A percentile compares a stretch with the other conserved stretches of the same genome.
Conservation (phyloP, 1,140 invertebrate genomes). For the Notospermus geniculatus region DNA sequence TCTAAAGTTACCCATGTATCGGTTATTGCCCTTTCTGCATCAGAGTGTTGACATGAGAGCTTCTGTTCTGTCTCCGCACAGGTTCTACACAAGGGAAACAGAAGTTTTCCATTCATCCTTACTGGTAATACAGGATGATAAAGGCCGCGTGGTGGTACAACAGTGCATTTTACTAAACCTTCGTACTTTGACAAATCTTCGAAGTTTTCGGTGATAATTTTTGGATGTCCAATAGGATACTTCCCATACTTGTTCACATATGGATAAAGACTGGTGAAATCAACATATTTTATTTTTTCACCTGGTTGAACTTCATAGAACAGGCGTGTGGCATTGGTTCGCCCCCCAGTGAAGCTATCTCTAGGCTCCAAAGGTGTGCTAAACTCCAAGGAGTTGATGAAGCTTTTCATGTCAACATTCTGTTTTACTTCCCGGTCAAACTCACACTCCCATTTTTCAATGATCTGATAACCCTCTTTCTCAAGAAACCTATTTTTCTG, state of each 20-base stretch:
- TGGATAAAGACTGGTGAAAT: conserved; percentile 49
- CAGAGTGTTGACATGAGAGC: conserved; percentile 32
- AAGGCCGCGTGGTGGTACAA: neutral
- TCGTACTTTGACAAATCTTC: conserved; percentile 23
- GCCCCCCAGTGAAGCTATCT: conserved; percentile 47
- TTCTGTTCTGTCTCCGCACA: conserved; percentile 19
- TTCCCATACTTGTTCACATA: conserved; percentile 17
- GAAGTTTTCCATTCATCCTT: conserved; percentile 16
- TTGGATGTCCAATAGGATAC: conserved; percentile 50
- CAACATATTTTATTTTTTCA: conserved; percentile 49
- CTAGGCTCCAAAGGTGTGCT: conserved; percentile 23
- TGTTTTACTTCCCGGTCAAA: conserved; percentile 20
- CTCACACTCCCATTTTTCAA: conserved; percentile 30
- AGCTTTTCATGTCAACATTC: conserved; percentile 8
- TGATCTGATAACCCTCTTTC: conserved; percentile 14
- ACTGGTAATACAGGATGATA: neutral
- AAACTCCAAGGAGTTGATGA: conserved; percentile 18
- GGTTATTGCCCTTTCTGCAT: conserved; percentile 32
- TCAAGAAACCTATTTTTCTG: conserved; percentile 17
- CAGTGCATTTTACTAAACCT: conserved; percentile 29
- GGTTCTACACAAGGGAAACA: conserved; percentile 28
- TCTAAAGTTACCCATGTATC: conserved; percentile 39
- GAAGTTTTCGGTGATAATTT: conserved; percentile 38
- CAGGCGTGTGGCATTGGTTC: conserved; percentile 41
- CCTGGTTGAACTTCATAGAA: conserved; percentile 30